These are phyloP conservation scores for Aulostomus chinensis DNA, from an alignment of 2,797 vertebrate genomes.

Conservation along the genomic window DNA sequence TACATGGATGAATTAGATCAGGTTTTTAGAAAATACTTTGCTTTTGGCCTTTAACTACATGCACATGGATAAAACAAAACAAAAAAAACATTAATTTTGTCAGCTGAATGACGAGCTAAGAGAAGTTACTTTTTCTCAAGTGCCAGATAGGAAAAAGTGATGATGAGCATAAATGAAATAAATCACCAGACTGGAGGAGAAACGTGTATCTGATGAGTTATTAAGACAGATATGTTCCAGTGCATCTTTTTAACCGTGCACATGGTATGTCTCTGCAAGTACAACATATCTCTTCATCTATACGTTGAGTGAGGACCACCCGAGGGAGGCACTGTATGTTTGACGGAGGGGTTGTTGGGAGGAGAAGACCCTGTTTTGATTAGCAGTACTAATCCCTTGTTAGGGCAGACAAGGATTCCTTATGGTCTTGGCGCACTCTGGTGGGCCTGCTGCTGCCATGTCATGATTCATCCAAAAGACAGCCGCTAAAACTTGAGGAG, in stretches of 20 bases:
- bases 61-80: constrained; percentile 5
- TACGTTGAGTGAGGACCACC: constrained; percentile 53
- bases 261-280: constrained; percentile 16
- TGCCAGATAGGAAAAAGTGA: constrained; percentile 36
- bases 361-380: constrained; percentile 69
- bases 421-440: constrained; percentile 62
- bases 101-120: constrained; percentile 27
- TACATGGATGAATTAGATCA: too few relatives aligned
- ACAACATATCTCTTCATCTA: constrained; percentile 45
- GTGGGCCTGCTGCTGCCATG: constrained; percentile 53
- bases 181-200: constrained; percentile 29
- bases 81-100: constrained; percentile 24
- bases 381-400: constrained; percentile 58
- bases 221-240: constrained; percentile 55
- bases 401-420: constrained; percentile 55
- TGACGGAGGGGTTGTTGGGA: constrained; percentile 47
- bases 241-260: constrained; percentile 34
- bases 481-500: constrained; percentile 32
- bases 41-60: constrained; percentile 13
- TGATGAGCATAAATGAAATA: constrained; percentile 30
- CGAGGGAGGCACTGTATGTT: constrained; percentile 27
- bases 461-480: constrained; percentile 67
- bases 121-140: constrained; percentile 24
- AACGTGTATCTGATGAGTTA: constrained; percentile 46
- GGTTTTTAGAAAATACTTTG: constrained; percentile 7